Conservation (phyloP, 23 tunicate species). For the Botrylloides violaceus region DNA sequence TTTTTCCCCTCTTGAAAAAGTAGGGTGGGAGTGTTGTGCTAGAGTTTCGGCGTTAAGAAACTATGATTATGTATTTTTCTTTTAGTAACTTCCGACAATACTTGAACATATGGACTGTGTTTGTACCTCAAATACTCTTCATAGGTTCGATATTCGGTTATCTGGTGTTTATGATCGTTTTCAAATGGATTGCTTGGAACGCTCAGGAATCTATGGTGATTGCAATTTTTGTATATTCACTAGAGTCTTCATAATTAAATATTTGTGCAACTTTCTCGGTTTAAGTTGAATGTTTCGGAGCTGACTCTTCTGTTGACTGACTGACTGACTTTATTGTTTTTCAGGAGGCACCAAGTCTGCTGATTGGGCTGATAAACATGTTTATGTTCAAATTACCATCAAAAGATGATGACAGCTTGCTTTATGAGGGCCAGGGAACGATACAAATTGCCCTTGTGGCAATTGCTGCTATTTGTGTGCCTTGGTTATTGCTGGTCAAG, state of each 20-base stretch:
- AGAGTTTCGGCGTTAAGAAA: too few relatives aligned
- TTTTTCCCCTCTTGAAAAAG: too few relatives aligned
- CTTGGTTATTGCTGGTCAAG: constrained; percentile 76
- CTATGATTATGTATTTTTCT: too few relatives aligned
- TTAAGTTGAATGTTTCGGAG: too few relatives aligned
- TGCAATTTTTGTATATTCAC: background rate
- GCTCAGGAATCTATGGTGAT: constrained; percentile 36
- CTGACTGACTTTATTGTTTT: too few relatives aligned
- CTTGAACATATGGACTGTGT: constrained; percentile 46
- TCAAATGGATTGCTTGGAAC: constrained; percentile 72
- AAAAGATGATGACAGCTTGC: constrained; percentile 9
- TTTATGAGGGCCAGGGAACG: constrained; percentile 22
- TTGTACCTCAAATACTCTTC: constrained; percentile 79
- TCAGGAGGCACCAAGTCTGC: constrained; percentile 69
- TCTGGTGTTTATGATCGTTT: constrained; percentile 49
- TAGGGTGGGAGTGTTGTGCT: too few relatives aligned
- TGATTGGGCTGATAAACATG: constrained; percentile 87
- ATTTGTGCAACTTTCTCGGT: too few relatives aligned
- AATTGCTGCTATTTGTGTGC: constrained; percentile 60
- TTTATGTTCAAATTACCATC: constrained; percentile 70
- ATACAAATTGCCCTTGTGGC: constrained; percentile 52
- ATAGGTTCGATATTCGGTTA: constrained; percentile 60
- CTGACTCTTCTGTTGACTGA: too few relatives aligned
- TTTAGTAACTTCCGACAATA: constrained; percentile 42
- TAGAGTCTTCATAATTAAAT: too few relatives aligned